Conservation (phyloP, 1,140 invertebrate species). For the Rhizoglyphus robini region DNA sequence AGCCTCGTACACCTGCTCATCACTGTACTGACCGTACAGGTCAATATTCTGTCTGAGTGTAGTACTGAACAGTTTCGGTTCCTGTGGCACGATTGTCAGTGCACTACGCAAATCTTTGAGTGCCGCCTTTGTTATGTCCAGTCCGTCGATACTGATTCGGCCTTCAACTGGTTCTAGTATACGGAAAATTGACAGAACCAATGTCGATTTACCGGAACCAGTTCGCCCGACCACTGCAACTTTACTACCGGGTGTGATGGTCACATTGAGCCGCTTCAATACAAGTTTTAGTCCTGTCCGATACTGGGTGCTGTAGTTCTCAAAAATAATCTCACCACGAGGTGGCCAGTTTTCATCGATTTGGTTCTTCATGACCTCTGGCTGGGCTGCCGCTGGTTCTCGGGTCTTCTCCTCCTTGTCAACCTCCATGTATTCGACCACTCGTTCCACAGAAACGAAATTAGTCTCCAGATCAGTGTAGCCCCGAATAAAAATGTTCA, state of each 20-base stretch:
- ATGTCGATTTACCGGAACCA: slow-evolving; percentile 41
- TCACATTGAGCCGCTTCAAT: slow-evolving; percentile 52
- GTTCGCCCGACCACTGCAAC: slow-evolving; percentile 56
- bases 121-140: slow-evolving; percentile 55
- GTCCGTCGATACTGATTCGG: slow-evolving; percentile 60
- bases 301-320: slow-evolving; percentile 61
- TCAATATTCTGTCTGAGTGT: slow-evolving; percentile 77
- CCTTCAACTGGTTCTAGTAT: slow-evolving; percentile 53
- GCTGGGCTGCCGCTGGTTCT: slow-evolving; percentile 4
- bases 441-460: slow-evolving; percentile 48
- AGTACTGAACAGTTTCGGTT: slow-evolving; percentile 79
- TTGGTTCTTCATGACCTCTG: neutral
- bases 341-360: slow-evolving; percentile 70
- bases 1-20: slow-evolving; percentile 60
- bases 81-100: slow-evolving; percentile 82
- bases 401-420: slow-evolving; percentile 41
- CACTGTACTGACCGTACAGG: slow-evolving; percentile 51
- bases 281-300: slow-evolving; percentile 68
- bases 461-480: slow-evolving; percentile 49
- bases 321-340: slow-evolving; percentile 55
- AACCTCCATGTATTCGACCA: slow-evolving; percentile 53
- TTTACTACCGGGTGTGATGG: slow-evolving; percentile 57
- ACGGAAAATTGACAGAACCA: slow-evolving; percentile 42
- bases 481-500: slow-evolving; percentile 47
- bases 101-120: slow-evolving; percentile 56